phyloP scores from a whole-genome alignment of 2,113 vertebrate species.

The Nymphicus hollandicus region DNA sequence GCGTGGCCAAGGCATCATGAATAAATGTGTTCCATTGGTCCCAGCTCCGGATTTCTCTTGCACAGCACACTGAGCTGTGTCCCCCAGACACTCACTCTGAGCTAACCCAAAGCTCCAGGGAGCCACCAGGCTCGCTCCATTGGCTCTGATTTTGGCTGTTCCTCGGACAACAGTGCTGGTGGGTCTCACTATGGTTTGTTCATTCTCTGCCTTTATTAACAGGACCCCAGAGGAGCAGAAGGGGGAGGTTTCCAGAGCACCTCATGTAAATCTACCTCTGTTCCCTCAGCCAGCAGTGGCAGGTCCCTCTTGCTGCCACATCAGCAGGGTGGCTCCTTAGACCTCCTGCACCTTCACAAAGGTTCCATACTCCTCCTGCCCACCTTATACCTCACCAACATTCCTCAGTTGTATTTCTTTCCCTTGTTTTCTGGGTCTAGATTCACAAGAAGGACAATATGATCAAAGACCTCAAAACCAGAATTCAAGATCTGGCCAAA shows the following conservation, averaged over 20 bases:
- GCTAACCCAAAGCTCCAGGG: not conserved
- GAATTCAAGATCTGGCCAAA: constrained; percentile 64
- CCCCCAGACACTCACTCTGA: not conserved
- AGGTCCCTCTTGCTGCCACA: not conserved
- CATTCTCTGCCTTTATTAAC: not conserved
- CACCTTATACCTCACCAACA: not conserved
- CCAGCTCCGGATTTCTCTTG: not conserved
- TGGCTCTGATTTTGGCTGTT: not conserved
- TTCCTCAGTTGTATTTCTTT: not conserved
- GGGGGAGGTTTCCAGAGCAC: not conserved
- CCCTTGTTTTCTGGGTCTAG: constrained; percentile 58
- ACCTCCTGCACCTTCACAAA: not conserved
- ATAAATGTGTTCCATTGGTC: not conserved
- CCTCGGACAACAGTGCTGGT: not conserved
- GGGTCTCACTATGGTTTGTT: not conserved
- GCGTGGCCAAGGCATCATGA: not conserved
- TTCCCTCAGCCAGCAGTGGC: not conserved
- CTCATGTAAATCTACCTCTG: not conserved
- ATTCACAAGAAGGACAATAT: constrained; percentile 68
- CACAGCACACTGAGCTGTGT: not conserved
- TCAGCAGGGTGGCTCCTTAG: not conserved
- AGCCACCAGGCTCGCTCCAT: rapidly evolving
- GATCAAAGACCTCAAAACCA: constrained; percentile 72
- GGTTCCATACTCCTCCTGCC: not conserved
- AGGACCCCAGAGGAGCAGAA: not conserved